Percentiles rank a stretch among this genome's conserved stretches.
Conservation (phyloP, 2,888 invertebrate species). For the Pedicia rivosa region DNA sequence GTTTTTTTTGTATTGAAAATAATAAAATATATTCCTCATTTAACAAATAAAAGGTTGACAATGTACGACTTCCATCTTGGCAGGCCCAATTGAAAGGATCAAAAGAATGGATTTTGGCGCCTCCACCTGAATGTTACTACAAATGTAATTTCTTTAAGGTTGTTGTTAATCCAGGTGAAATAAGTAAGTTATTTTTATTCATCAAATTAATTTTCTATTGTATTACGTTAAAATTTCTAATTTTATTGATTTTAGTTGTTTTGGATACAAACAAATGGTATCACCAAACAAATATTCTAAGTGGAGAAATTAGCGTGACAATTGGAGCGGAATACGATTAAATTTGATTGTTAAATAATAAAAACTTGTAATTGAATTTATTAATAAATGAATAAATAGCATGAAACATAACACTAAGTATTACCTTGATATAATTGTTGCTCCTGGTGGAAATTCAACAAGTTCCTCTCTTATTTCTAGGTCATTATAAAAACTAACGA, state of each 20-base stretch:
- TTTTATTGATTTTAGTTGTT: constrained; percentile 50
- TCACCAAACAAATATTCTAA: constrained; percentile 76
- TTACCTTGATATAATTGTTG: constrained; percentile 47
- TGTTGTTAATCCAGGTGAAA: constrained; percentile 74
- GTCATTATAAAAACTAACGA: constrained; percentile 68
- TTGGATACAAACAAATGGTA: constrained; percentile 94
- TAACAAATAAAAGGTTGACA: constrained; percentile 57
- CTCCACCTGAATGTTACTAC: constrained; percentile 84
- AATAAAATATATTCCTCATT: not conserved
- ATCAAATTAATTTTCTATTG: not conserved
- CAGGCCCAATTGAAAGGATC: constrained; percentile 85
- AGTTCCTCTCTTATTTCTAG: constrained; percentile 56
- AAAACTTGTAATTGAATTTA: not conserved
- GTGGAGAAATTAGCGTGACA: constrained; percentile 82
- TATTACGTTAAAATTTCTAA: constrained; percentile 10
- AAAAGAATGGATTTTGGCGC: constrained; percentile 80
- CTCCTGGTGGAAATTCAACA: constrained; percentile 63
- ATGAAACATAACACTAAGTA: constrained; percentile 1
- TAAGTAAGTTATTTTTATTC: constrained; percentile 42
- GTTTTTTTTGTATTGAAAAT: not conserved
- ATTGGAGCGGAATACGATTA: constrained; percentile 94
- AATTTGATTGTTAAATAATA: constrained; percentile 12
- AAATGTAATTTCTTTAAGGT: constrained; percentile 38
- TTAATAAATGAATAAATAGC: not conserved
- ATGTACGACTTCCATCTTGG: constrained; percentile 89